Evolutionary conservation across 2,113 vertebrate genomes (phyloP), one percentile per base, ranked within the genome.

Genomic region (Apteryx mantelli): DNA sequence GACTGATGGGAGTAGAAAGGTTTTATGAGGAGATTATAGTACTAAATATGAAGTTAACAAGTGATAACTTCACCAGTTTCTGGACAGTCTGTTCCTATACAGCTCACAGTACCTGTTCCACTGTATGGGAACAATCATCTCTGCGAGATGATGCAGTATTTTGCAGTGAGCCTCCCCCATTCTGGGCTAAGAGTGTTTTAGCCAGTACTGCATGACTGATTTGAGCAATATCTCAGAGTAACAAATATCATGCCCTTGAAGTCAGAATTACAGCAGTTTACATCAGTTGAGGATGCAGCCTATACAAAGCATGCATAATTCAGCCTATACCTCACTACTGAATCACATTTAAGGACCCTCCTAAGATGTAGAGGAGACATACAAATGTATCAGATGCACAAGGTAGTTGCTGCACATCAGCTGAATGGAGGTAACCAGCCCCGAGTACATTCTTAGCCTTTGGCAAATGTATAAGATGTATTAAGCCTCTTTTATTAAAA

Each of bases 351-450:
- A 53, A 74, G 53, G 7, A 78, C 26, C 30, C 48, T 88, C 18
- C 17, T 11, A 25, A 70, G 44, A 13, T 56, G 42, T 11, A 70
- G 36, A 65, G 50, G 50, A 63, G 28, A 20, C 40, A n/a, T 17
- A 16, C 28, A 58, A 32, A 1, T 1, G 8, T 17, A 7, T 52
- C n/a, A 46, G 44, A 48, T 24, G 16, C 58, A n/a, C 5, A 14
- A 17, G 20, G 11, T 13, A 22, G 17, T 36, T 22, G 11, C 38
- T 50, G 32, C 9, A 0, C 2, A 0, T 36, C 22, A n/a, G 42
- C 73, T 69, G 73, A 11, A 4, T 42, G 44, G 9, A 56, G 16
- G 11, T 14, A 52, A 65, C n/a, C 38, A 73, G 21, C n/a, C 13
- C 36, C 38, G 26, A 82, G 64, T 30, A 19, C 1, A 1, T 25